Percentiles rank a stretch among this genome's conserved stretches.
Evolutionary conservation across 1,140 invertebrate species (phyloP).

Genomic region (Orchestia grillus): DNA sequence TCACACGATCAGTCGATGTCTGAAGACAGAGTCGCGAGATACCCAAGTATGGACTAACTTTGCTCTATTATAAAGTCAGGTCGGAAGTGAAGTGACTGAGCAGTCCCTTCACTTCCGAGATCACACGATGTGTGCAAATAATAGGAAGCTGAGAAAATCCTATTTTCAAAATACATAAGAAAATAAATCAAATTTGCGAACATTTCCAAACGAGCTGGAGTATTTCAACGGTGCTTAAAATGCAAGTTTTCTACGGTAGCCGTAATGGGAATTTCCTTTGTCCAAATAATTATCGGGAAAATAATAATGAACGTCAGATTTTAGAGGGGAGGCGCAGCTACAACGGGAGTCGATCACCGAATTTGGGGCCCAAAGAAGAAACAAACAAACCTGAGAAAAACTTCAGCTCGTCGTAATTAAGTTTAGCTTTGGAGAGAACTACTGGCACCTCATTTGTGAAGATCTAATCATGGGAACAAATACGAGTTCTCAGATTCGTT

Average conservation of each 20-base stretch:
- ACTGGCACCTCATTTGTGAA: neutral
- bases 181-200: neutral
- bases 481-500: constrained; percentile 7
- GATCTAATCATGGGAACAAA: neutral
- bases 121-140: neutral
- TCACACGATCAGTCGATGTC: no score
- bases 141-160: neutral
- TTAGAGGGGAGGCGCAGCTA: neutral
- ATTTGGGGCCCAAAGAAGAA: neutral
- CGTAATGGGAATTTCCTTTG: neutral
- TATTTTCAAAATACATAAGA: neutral
- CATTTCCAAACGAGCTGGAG: neutral
- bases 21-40: no score
- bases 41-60: no score
- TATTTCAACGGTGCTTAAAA: neutral
- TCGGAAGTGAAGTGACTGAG: no score
- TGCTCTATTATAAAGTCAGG: no score
- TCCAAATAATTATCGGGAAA: neutral
- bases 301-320: neutral
- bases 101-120: no score
- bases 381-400: neutral
- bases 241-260: neutral
- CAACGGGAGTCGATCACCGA: neutral
- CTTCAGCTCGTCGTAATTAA: neutral
- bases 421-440: neutral